Evolutionary conservation across 2,113 vertebrate species (phyloP).

Genomic region (Misgurnus mizolepis): DNA sequence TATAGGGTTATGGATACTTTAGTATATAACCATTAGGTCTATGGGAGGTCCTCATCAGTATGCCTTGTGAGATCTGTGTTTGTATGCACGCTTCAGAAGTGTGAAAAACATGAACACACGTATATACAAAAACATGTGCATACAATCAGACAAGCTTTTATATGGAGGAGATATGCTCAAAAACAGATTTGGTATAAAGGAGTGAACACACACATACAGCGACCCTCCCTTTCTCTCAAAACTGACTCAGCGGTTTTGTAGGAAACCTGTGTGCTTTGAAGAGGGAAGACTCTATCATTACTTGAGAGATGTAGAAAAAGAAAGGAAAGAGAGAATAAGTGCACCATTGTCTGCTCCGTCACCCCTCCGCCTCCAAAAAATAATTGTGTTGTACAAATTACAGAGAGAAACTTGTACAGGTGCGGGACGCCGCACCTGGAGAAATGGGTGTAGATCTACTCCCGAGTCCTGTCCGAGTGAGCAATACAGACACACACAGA

Average conservation of each 20-base stretch:
- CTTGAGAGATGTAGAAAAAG: conserved; percentile 67
- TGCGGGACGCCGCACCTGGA: conserved; percentile 75
- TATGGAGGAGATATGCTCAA: background rate
- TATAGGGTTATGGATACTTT: too few species aligned
- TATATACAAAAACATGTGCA: too few species aligned
- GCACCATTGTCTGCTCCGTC: conserved; percentile 71
- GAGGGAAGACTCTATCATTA: conserved; percentile 81
- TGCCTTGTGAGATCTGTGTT: too few species aligned
- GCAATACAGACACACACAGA: conserved; percentile 28
- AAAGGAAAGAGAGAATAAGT: conserved; percentile 73
- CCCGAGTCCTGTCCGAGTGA: conserved; percentile 19
- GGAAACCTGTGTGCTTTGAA: conserved; percentile 80
- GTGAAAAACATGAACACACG: background rate
- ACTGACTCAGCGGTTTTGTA: conserved; percentile 81
- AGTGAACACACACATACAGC: background rate
- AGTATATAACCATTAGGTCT: too few species aligned
- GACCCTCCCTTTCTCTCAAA: conserved; percentile 62
- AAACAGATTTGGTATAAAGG: background rate
- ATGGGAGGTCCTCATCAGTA: too few species aligned
- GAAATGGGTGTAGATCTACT: conserved; percentile 13
- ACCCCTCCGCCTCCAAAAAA: conserved; percentile 59
- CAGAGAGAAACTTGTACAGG: conserved; percentile 75
- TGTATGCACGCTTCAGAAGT: background rate
- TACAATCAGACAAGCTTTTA: conserved; percentile 3
- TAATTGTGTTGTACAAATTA: conserved; percentile 71